Base-by-base conservation (phyloP, 1,140 invertebrate genomes). In the Cardiocondyla obscurior region DNA sequence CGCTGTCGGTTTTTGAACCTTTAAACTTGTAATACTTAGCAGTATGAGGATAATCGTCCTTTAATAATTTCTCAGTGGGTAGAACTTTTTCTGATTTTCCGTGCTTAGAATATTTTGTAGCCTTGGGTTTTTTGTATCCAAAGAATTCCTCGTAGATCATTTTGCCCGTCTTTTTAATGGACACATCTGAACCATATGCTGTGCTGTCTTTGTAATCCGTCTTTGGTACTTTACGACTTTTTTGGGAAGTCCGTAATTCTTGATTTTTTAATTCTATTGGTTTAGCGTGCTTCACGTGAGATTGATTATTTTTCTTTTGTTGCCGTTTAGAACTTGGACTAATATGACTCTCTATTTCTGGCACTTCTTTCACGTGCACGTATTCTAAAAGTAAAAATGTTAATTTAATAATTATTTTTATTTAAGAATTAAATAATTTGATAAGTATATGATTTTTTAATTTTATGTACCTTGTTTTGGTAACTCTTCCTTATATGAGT, bases 401-500 rank as follows among this genome's bases (percentile, higher is more conserved):
- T 49, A 25, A 51, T 25, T 74, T 19, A 22, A 39, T 70, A 70
- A 46, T 16, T 65, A 65, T 30, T 30, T 1, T 19, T 7, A 10
- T 30, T 30, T n/a, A n/a, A n/a, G n/a, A n/a, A n/a, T n/a, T n/a
- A n/a, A n/a, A n/a, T n/a, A n/a, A n/a, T n/a, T n/a, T n/a, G n/a
- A 10, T 19, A 19, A 8, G 5, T 46, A 2, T 3, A 36, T 2
- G 53, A 0, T 10, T 36, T 55, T 3, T 36, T n/a, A 53, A 6
- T 55, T 72, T 7, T 44, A 67, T 89, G 77, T 89, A 93, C 93
- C 89, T 6, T 84, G 65, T 85, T 88, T 89, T 0, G 88, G 81
- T 8, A 82, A 51, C 39, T 92, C 88, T 51, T 73, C 79, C 28
- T 44, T 89, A 42, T 92, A 92, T 55, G 87, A 86, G 5, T 88